Evolutionary conservation across 2,888 invertebrate species (phyloP).

Genomic region (Cheilosia soror): DNA sequence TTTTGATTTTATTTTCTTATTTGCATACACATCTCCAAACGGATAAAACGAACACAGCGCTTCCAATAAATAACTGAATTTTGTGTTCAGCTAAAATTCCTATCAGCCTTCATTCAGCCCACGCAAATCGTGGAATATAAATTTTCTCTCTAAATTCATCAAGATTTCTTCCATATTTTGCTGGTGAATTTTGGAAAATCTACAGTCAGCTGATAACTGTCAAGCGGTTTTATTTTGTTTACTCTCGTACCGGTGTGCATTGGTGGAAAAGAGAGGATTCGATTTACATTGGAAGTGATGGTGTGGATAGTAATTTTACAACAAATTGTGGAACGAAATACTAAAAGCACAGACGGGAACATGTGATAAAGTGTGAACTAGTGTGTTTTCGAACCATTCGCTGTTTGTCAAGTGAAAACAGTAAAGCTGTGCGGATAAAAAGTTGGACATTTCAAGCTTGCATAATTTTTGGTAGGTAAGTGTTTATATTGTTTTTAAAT

Average conservation of each 20-base stretch:
- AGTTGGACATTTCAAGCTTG: background rate
- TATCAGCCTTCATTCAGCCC: conserved; percentile 5
- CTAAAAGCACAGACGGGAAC: background rate
- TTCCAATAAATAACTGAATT: conserved; percentile 62
- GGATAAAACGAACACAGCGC: conserved; percentile 13
- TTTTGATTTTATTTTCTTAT: conserved; percentile 18
- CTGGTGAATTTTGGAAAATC: conserved; percentile 17
- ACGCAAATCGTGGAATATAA: conserved; percentile 31
- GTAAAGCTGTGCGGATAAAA: background rate
- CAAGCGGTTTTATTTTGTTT: conserved; percentile 35
- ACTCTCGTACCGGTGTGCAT: conserved; percentile 18
- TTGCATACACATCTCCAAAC: conserved; percentile 37
- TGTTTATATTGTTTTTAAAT: background rate
- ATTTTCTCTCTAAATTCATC: conserved; percentile 16
- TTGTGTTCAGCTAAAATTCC: background rate
- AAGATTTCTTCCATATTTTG: conserved; percentile 24
- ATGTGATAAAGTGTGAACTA: background rate
- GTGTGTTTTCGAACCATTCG: conserved; percentile 6
- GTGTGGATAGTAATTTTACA: background rate
- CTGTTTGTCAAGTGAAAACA: background rate
- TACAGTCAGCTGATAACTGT: conserved; percentile 61
- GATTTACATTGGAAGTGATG: background rate
- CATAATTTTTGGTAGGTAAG: too few relatives aligned
- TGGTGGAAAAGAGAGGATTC: conserved; percentile 27
- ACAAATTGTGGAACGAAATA: conserved; percentile 12